Evolutionary conservation across 2,888 invertebrate genomes (phyloP).

Genomic region (Cremastinae sp.): DNA sequence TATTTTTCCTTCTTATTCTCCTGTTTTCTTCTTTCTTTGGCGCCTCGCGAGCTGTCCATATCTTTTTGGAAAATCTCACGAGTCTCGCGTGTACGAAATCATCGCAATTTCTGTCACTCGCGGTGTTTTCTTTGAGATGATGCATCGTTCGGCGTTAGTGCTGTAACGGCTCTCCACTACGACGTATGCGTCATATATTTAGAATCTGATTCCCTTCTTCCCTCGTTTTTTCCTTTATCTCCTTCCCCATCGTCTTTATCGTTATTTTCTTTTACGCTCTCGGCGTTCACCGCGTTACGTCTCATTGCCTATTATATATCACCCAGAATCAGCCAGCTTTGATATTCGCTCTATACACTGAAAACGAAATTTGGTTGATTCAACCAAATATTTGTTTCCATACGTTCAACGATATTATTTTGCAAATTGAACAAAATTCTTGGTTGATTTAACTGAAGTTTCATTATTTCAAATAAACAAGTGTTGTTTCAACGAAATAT

Average conservation of each 20-base stretch:
- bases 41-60: not conserved
- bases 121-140: slow-evolving; percentile 69
- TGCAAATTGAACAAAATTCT: too few species aligned
- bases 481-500: too few species aligned
- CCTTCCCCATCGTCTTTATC: slow-evolving; percentile 50
- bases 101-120: slow-evolving; percentile 71
- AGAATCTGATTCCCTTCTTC: slow-evolving; percentile 30
- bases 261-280: slow-evolving; percentile 31
- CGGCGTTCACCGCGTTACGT: slow-evolving; percentile 34
- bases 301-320: slow-evolving; percentile 35
- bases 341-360: not conserved
- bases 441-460: too few species aligned
- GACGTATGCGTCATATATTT: slow-evolving; percentile 63
- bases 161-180: slow-evolving; percentile 59
- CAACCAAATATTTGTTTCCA: too few species aligned
- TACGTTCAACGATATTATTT: too few species aligned
- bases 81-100: slow-evolving; percentile 64
- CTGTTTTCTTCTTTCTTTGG: not conserved
- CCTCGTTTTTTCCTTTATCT: slow-evolving; percentile 33
- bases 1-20: not conserved
- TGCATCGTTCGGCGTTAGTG: slow-evolving; percentile 71
- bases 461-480: too few species aligned
- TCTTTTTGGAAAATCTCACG: slow-evolving; percentile 16
- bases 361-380: too few species aligned
- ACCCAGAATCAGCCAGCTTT: slow-evolving; percentile 4